Evolutionary conservation across 2,113 vertebrate species (phyloP).

Genomic region (Bambusicola thoracicus): DNA sequence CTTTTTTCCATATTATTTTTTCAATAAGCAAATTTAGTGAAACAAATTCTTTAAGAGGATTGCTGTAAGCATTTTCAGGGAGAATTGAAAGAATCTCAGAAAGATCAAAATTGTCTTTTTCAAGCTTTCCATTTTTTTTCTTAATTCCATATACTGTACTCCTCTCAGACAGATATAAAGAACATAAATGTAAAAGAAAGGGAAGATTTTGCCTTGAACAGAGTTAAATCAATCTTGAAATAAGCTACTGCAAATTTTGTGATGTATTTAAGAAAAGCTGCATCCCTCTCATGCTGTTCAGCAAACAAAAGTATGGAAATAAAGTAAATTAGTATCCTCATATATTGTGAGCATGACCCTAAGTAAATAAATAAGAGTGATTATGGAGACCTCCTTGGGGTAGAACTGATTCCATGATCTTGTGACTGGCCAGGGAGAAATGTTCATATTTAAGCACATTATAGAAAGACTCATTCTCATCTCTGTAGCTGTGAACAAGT

Average conservation of each 20-base stretch:
- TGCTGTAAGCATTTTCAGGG: fast-evolving
- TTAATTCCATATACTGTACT: not conserved
- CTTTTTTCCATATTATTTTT: not conserved
- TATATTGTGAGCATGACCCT: not conserved
- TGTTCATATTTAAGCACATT: not conserved
- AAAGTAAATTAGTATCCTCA: not conserved
- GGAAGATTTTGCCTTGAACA: not conserved
- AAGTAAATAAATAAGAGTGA: not conserved
- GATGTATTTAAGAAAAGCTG: not conserved
- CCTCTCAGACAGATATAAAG: not conserved
- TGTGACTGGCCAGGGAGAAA: not conserved
- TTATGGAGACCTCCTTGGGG: not conserved
- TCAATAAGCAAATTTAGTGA: not conserved
- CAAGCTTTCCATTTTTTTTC: not conserved
- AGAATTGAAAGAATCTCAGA: not conserved
- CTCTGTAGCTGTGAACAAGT: not conserved
- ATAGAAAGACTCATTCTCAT: not conserved
- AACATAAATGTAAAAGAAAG: not conserved
- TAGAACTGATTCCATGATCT: not conserved
- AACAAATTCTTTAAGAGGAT: not conserved
- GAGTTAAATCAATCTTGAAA: not conserved
- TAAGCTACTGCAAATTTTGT: not conserved
- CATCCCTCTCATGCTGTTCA: not conserved
- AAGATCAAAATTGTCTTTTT: not conserved
- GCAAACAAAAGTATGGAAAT: not conserved